These are phyloP conservation scores for Cyanoliseus patagonus DNA, from an alignment of 2,113 vertebrate species.

Conservation along the genomic window DNA sequence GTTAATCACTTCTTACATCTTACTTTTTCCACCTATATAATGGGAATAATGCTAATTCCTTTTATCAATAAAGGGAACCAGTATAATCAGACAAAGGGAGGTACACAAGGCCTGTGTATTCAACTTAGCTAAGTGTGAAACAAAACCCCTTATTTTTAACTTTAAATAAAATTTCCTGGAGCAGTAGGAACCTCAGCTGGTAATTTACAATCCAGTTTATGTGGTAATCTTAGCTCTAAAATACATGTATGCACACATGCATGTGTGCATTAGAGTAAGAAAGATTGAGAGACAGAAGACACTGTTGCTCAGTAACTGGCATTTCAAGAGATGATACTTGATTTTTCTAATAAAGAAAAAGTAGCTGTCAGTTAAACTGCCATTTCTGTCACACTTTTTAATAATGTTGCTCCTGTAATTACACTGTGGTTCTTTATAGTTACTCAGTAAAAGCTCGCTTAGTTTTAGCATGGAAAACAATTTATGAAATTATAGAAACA, in stretches of 20 bases:
- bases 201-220: not conserved
- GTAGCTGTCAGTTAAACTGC: conserved; percentile 81
- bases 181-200: not conserved
- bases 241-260: not conserved
- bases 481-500: conserved; percentile 82
- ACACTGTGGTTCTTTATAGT: conserved; percentile 84
- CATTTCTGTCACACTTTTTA: conserved; percentile 85
- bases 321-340: conserved; percentile 79
- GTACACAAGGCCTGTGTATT: not conserved
- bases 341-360: conserved; percentile 84
- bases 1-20: not conserved
- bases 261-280: not conserved
- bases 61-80: not conserved
- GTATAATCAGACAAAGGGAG: not conserved
- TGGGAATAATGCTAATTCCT: not conserved
- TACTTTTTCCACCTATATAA: not conserved
- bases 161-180: not conserved
- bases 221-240: not conserved
- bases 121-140: not conserved
- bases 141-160: not conserved
- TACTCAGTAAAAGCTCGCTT: conserved; percentile 82
- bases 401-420: conserved; percentile 84
- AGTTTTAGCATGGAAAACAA: conserved; percentile 81
- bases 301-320: conserved; percentile 45
- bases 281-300: not conserved